Base-by-base conservation (phyloP, 2,797 vertebrate genomes). In the Podarcis siculus region DNA sequence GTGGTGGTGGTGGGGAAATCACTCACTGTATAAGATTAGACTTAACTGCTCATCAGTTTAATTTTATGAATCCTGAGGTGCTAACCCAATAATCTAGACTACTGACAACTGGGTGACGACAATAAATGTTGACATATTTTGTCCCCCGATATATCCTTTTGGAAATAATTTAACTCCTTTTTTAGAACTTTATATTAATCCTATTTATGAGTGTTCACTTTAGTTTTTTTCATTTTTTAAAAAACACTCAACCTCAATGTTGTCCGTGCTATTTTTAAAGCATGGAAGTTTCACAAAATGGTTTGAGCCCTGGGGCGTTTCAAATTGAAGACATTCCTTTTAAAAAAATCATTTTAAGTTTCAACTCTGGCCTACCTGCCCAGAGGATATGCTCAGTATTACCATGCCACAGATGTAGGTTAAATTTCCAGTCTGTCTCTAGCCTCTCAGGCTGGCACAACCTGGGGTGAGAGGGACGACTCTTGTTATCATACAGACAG, bases 401-500 rank as follows among this genome's bases (percentile, higher is more conserved):
- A 93, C 89, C 86, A 90, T 92, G 90, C 85, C 89, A 92, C n/a
- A 93, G 80, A 95, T 94, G 82, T 93, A 90, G 91, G 91, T 91
- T 91, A 88, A 71, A 93, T 94, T 93, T 95, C 87, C 83, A 93
- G 90, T 58, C 79, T 92, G 69, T 87, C 89, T 91, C 23, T 39
- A 90, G 86, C 87, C 91, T 93, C 64, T 88, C 88, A 89, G 90
- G 82, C 85, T 94, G 93, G 80, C 79, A 94, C 91, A 93, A 94
- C 93, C 92, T 94, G 92, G 27, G 95, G 90, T 95, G 91, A 95
- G 85, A 93, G 82, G 88, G 92, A 91, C 85, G 89, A 88, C 87
- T 94, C 93, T 92, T 92, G 90, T 94, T 95, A 95, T 94, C 93
- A 0, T 89, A 92, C 93, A 94, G 90, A 88, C 91, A 94, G 89